Evolutionary conservation across 2,888 invertebrate genomes (phyloP), one percentile per base, ranked within the genome.

Genomic region (Xylota segnis): DNA sequence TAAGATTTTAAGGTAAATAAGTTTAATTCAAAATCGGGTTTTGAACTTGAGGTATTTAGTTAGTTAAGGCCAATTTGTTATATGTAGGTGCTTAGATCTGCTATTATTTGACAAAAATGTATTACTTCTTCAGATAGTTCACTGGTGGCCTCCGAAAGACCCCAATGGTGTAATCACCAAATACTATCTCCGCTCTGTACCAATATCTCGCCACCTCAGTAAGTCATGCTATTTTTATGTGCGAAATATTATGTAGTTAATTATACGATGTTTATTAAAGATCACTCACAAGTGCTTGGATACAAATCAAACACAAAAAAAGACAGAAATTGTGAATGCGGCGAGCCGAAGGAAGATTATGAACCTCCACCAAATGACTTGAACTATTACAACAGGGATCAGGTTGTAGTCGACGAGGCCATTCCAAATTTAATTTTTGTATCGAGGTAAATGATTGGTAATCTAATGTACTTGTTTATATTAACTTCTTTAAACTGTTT

Each of bases 91-190:
- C 23, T 23, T 23, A 23, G 23, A 23, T 23, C 23, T 23, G 3
- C 3, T 23, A 23, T 23, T 23, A 23, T 23, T 23, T 23, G 23
- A 23, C 3, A 23, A 23, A 23, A 23, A 23, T 23, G 23, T 23
- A 23, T 47, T 72, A 12, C 45, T 6, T 32, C 32, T 2, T 1
- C 5, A 91, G 91, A 63, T 88, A 0, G 16, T 91, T 0, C 89
- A 90, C 58, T 91, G 91, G 91, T 91, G 91, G 91, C 91, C 92
- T 34, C 91, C 91, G n/a, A 88, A 63, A 14, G 84, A 87, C 10
- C 87, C 89, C 0, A 92, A 91, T 77, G 92, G 92, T 0, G 12
- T 83, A 18, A 89, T 91, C 4, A 76, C 68, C 7, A 89, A 89
- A n/a, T 91, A 91, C 65, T 16, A 90, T 32, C 63, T 91, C 5